These are phyloP conservation scores for Pao palembangensis DNA, from an alignment of 2,113 vertebrate species.

Conservation along the genomic window DNA sequence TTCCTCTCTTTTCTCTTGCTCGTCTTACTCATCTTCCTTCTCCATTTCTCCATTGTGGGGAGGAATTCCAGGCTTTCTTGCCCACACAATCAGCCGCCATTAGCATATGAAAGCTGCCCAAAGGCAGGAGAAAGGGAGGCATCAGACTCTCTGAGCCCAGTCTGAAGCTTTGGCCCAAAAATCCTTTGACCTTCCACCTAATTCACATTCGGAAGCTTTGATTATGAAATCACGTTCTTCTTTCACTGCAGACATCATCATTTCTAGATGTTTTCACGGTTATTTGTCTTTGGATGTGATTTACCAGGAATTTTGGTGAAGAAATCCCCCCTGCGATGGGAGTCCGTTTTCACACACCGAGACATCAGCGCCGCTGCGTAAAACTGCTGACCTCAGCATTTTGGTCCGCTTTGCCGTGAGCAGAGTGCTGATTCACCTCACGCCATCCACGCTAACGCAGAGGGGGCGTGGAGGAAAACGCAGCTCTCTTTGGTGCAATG, in stretches of 20 bases:
- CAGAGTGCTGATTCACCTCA: slow-evolving; percentile 29
- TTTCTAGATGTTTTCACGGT: too few species aligned
- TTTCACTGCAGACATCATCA: background rate
- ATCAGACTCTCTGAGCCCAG: slow-evolving; percentile 23
- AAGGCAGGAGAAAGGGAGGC: slow-evolving; percentile 44
- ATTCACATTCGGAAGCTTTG: background rate
- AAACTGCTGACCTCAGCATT: too few species aligned
- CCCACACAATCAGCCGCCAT: slow-evolving; percentile 57
- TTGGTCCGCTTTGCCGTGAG: too few species aligned
- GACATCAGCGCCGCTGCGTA: too few species aligned
- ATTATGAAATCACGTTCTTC: background rate
- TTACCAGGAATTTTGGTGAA: too few species aligned
- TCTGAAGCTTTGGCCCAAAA: background rate
- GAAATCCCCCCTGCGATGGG: too few species aligned
- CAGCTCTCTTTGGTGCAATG: slow-evolving; percentile 74
- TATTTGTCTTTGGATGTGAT: too few species aligned
- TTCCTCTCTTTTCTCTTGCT: slow-evolving; percentile 21
- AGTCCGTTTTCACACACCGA: too few species aligned
- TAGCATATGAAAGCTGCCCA: slow-evolving; percentile 69
- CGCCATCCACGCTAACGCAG: slow-evolving; percentile 20
- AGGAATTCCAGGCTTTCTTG: slow-evolving; percentile 63
- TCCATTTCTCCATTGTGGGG: slow-evolving; percentile 57
- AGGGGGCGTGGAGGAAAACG: slow-evolving; percentile 38
- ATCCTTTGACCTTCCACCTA: background rate
- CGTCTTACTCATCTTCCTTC: slow-evolving; percentile 29